phyloP scores from a whole-genome alignment of 2,888 invertebrate genomes.

The Amblyjoppa fuscipennis region DNA sequence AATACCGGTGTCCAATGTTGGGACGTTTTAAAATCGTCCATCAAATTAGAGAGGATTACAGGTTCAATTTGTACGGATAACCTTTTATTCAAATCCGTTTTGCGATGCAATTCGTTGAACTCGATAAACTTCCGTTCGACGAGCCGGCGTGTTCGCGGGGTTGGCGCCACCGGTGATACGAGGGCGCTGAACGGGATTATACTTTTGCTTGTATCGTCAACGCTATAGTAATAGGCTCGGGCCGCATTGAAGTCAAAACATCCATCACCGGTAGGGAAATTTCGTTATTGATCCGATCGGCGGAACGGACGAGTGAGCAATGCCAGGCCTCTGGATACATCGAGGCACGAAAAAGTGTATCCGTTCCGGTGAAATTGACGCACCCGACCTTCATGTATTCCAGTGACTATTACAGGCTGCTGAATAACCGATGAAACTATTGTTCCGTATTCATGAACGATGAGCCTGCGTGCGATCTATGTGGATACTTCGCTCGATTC shows the following conservation, averaged over 20 bases:
- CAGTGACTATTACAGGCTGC: constrained; percentile 52
- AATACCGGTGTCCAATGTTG: neutral
- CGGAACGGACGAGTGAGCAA: constrained; percentile 46
- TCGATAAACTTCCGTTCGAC: constrained; percentile 5
- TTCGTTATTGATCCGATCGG: constrained; percentile 53
- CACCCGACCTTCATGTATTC: constrained; percentile 53
- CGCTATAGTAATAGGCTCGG: neutral
- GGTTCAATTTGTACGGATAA: constrained; percentile 10
- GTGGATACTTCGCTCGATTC: constrained; percentile 26
- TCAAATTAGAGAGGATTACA: neutral
- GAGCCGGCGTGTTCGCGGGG: neutral
- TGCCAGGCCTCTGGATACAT: constrained; percentile 50
- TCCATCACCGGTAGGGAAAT: constrained; percentile 48
- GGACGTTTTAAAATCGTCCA: neutral
- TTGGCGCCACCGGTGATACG: neutral
- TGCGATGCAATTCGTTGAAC: constrained; percentile 6
- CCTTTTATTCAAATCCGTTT: constrained; percentile 20
- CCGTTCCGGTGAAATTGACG: constrained; percentile 58
- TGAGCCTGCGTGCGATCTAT: neutral
- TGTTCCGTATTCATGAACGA: constrained; percentile 41
- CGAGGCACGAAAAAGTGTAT: constrained; percentile 59
- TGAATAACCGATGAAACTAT: constrained; percentile 64
- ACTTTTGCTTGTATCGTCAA: neutral
- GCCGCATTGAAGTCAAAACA: constrained; percentile 34
- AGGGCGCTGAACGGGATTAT: neutral